These are phyloP conservation scores for Cryptosula pallasiana DNA, from an alignment of 2,888 invertebrate genomes.

Conservation along the genomic window DNA sequence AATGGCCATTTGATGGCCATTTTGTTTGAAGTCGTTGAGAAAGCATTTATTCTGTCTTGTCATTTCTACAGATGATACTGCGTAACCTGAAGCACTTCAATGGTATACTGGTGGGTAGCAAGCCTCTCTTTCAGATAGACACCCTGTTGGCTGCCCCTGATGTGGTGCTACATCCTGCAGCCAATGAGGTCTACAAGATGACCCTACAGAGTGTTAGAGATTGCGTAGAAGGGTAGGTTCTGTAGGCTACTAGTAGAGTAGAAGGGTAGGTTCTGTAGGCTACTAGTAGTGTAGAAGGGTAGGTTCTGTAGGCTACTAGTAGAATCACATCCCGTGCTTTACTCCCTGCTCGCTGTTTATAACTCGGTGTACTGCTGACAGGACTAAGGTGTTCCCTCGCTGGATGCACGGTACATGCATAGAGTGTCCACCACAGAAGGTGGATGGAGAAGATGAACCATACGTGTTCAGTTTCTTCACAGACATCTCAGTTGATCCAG, in stretches of 20 bases:
- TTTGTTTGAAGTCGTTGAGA: too few species aligned
- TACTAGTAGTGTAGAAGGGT: constrained; percentile 67
- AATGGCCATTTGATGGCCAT: not conserved
- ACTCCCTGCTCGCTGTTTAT: too few species aligned
- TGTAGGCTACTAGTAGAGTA: not conserved
- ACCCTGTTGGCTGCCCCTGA: constrained; percentile 70
- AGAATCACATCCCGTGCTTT: too few species aligned
- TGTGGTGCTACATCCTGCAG: constrained; percentile 69
- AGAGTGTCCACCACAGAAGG: constrained; percentile 63
- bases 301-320: constrained; percentile 28
- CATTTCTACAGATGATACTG: constrained; percentile 59
- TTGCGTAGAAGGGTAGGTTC: constrained; percentile 65
- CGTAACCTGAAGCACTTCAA: constrained; percentile 70
- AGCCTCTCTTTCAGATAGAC: constrained; percentile 73
- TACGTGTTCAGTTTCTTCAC: constrained; percentile 73
- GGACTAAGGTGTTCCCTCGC: constrained; percentile 69
- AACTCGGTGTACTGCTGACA: too few species aligned
- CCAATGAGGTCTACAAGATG: constrained; percentile 71
- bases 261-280: constrained; percentile 59
- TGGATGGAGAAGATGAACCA: constrained; percentile 60
- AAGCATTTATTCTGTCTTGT: too few species aligned
- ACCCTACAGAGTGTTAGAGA: constrained; percentile 70
- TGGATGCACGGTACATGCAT: constrained; percentile 82
- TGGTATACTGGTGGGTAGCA: constrained; percentile 58
- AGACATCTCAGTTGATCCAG: constrained; percentile 68